A percentile compares a stretch with the other conserved stretches of the same genome.
Conservation (phyloP, 2,888 invertebrate species). For the Norana najaformis region DNA sequence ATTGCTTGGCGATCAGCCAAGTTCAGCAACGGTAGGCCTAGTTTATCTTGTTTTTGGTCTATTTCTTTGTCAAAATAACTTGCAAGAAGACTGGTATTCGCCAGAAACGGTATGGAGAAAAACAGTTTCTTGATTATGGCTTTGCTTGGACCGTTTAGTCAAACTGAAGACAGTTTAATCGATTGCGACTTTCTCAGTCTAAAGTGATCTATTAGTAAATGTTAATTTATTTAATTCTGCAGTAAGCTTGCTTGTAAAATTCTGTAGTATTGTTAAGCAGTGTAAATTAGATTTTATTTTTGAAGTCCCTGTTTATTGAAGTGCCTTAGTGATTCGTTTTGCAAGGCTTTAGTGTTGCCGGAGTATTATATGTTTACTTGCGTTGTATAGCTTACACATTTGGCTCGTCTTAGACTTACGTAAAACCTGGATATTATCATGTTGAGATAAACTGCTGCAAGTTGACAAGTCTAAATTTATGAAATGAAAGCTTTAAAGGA, state of each 20-base stretch:
- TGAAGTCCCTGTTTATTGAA: slow-evolving; percentile 6
- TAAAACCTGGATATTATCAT: not conserved
- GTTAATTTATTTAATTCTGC: slow-evolving; percentile 13
- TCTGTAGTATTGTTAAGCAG: slow-evolving; percentile 6
- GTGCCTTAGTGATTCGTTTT: slow-evolving; percentile 10
- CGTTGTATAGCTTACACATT: not conserved
- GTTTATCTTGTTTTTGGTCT: not conserved
- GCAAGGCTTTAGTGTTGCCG: not conserved
- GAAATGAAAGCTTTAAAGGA: not conserved
- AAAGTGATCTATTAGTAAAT: not conserved
- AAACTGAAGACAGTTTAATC: not conserved
- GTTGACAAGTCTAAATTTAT: too few species aligned
- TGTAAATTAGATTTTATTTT: slow-evolving; percentile 13
- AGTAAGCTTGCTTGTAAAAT: not conserved
- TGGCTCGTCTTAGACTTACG: not conserved
- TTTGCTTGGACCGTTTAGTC: not conserved
- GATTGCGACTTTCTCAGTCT: not conserved
- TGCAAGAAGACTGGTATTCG: not conserved
- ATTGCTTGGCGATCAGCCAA: too few species aligned
- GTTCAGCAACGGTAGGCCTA: too few species aligned
- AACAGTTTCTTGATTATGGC: not conserved
- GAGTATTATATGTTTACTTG: not conserved
- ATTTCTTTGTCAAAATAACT: not conserved
- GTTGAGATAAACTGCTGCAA: not conserved
- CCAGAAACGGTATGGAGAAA: not conserved